A percentile compares a stretch with the other conserved stretches of the same genome.
phyloP scores from a whole-genome alignment of 2,113 vertebrate genomes.

The Todiramphus saurophagus region DNA sequence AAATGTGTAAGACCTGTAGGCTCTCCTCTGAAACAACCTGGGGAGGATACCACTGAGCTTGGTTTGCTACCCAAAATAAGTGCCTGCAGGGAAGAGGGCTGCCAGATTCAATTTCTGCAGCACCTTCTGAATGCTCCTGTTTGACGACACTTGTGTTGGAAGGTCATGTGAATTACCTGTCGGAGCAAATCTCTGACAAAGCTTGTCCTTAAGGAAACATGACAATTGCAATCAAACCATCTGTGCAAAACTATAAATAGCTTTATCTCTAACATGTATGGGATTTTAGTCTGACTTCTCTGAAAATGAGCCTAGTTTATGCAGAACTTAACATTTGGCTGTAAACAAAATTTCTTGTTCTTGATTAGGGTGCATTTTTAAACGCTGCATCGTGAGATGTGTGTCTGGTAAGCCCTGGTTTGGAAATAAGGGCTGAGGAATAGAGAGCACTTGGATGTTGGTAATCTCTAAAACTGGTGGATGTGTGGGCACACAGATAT shows the following conservation, averaged over 20 bases:
- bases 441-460: background rate
- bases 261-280: conserved; percentile 3
- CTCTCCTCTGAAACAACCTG: background rate
- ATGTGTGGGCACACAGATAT: background rate
- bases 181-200: background rate
- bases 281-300: conserved; percentile 29
- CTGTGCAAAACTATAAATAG: conserved; percentile 48
- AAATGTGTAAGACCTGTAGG: background rate
- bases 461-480: background rate
- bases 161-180: conserved; percentile 29
- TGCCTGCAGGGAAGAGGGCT: background rate
- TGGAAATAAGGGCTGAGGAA: background rate
- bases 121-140: background rate
- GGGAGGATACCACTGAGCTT: background rate
- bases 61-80: background rate
- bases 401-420: background rate
- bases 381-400: background rate
- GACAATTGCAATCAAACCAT: conserved; percentile 21
- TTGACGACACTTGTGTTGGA: background rate
- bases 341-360: conserved; percentile 22
- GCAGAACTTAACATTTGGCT: conserved; percentile 9
- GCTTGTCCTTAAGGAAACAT: conserved; percentile 35
- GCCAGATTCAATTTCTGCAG: background rate
- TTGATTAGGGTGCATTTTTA: background rate
- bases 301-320: conserved; percentile 36